A percentile compares a stretch with the other conserved stretches of the same genome.
phyloP scores from a whole-genome alignment of 2,797 vertebrate species.

The Amniataba percoides region DNA sequence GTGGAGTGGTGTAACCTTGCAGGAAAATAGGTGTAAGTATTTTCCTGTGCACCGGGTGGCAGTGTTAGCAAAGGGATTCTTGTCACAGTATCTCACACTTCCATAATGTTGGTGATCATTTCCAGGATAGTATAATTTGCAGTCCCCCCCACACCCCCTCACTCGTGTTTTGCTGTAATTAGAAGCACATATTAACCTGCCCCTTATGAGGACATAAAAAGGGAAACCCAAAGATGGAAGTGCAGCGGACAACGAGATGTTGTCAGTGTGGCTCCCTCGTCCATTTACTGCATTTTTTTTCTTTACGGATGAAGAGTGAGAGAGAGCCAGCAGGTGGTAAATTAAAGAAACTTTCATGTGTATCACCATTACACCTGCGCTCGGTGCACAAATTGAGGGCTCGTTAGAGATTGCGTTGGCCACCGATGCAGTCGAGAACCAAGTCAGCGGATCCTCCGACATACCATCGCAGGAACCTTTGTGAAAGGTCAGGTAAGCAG shows the following conservation, averaged over 20 bases:
- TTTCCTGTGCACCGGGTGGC: constrained; percentile 67
- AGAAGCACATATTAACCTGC: constrained; percentile 23
- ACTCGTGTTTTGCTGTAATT: constrained; percentile 26
- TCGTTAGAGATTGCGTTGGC: constrained; percentile 19
- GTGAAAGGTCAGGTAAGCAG: constrained; percentile 81
- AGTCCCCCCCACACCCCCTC: too few species aligned
- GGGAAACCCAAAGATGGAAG: not conserved
- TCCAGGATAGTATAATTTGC: constrained; percentile 37
- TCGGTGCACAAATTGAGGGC: constrained; percentile 31
- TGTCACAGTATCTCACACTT: not conserved
- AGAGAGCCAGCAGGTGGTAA: constrained; percentile 17
- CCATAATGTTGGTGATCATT: constrained; percentile 38
- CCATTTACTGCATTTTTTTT: not conserved
- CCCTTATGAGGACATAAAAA: not conserved
- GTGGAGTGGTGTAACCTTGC: not conserved
- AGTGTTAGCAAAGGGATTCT: constrained; percentile 70
- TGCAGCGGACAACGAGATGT: constrained; percentile 9
- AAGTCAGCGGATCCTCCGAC: constrained; percentile 26
- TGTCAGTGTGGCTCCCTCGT: not conserved
- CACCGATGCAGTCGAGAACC: constrained; percentile 26
- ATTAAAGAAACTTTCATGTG: not conserved
- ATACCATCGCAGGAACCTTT: constrained; percentile 41
- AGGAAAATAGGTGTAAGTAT: constrained; percentile 27
- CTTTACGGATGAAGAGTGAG: not conserved
- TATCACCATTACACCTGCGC: constrained; percentile 30